Percentiles rank a stretch among this genome's conserved stretches.
phyloP scores from a whole-genome alignment of 2,797 vertebrate species.

The Holocentrus rufus region DNA sequence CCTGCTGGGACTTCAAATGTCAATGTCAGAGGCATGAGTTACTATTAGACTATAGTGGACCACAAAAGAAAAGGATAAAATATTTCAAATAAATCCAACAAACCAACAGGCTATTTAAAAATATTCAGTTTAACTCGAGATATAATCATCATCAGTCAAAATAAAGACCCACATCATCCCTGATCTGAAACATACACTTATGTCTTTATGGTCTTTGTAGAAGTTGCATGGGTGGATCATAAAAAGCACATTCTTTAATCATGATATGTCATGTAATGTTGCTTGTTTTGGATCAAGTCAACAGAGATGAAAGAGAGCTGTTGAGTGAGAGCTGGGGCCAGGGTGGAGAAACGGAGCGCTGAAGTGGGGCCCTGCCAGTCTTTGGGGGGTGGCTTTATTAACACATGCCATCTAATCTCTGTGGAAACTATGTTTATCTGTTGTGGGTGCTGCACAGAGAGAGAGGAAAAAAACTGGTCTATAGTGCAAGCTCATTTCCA shows the following conservation, averaged over 20 bases:
- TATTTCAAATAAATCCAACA: not conserved
- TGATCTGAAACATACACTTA: slow-evolving; percentile 20
- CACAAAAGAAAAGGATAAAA: not conserved
- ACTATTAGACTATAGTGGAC: not conserved
- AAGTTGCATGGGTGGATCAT: slow-evolving; percentile 49
- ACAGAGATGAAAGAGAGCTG: slow-evolving; percentile 63
- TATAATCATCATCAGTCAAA: slow-evolving; percentile 16
- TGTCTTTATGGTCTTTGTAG: slow-evolving; percentile 38
- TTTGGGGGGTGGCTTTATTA: slow-evolving; percentile 53
- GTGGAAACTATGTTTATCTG: slow-evolving; percentile 57
- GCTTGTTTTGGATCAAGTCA: slow-evolving; percentile 75
- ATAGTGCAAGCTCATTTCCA: not conserved
- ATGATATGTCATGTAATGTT: slow-evolving; percentile 70
- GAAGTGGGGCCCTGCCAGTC: slow-evolving; percentile 50
- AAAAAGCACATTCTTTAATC: slow-evolving; percentile 75
- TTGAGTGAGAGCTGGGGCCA: slow-evolving; percentile 51
- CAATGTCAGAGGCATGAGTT: not conserved
- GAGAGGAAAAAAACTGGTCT: not conserved
- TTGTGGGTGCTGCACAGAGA: slow-evolving; percentile 37
- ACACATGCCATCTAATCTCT: slow-evolving; percentile 64
- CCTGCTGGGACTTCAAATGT: not conserved
- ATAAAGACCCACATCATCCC: slow-evolving; percentile 5
- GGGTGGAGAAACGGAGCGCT: slow-evolving; percentile 24
- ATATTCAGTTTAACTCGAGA: slow-evolving; percentile 3
- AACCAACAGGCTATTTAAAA: not conserved